Conservation (phyloP, 2,113 vertebrate species). For the Paralichthys olivaceus region DNA sequence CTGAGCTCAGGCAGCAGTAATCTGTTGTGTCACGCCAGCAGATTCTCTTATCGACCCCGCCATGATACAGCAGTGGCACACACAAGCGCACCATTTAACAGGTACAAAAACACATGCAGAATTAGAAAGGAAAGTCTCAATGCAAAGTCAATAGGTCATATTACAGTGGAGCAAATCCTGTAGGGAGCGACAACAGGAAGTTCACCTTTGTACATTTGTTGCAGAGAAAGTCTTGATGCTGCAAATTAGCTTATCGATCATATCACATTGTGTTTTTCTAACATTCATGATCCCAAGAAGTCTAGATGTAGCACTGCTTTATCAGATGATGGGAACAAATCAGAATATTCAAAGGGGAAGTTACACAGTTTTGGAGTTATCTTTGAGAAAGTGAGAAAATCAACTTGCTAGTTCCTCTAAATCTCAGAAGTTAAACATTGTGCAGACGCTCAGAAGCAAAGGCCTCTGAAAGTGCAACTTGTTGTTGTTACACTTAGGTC, state of each 20-base stretch:
- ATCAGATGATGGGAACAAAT: too few relatives aligned
- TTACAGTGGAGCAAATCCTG: slow-evolving; percentile 7
- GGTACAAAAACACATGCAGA: not conserved
- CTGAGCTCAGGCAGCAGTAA: slow-evolving; percentile 74
- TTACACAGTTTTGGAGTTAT: too few relatives aligned
- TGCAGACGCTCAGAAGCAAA: not conserved
- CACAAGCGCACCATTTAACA: slow-evolving; percentile 6
- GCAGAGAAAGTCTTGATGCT: not conserved
- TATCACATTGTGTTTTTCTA: not conserved
- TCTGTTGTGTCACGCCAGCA: slow-evolving; percentile 71
- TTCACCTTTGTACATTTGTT: not conserved
- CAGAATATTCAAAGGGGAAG: too few relatives aligned
- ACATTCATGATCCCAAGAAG: not conserved
- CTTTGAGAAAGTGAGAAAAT: too few relatives aligned
- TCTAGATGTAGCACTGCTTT: too few relatives aligned
- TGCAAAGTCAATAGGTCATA: slow-evolving; percentile 40
- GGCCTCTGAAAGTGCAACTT: not conserved
- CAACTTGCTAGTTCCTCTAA: too few relatives aligned
- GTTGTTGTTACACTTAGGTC: not conserved
- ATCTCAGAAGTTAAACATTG: too few relatives aligned
- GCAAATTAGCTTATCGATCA: not conserved
- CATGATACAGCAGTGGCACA: slow-evolving; percentile 71
- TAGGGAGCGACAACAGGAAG: not conserved
- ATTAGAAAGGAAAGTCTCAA: not conserved
- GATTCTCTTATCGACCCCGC: slow-evolving; percentile 73